phyloP scores from a whole-genome alignment of 2,113 vertebrate species.

The Plecturocebus donacophilus region DNA sequence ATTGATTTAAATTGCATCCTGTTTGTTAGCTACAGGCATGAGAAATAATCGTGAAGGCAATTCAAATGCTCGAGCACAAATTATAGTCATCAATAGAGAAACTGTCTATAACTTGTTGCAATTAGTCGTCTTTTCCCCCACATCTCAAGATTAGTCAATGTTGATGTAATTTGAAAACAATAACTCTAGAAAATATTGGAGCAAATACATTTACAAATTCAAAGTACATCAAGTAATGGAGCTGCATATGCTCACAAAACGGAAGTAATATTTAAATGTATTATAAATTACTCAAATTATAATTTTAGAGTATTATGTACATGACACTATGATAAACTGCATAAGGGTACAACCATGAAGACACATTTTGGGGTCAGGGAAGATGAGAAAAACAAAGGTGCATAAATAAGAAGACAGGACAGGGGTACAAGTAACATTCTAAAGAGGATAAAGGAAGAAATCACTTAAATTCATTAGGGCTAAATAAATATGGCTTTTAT shows the following conservation, averaged over 20 bases:
- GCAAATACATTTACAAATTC: not conserved
- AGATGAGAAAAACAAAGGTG: conserved; percentile 5
- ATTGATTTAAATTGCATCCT: conserved; percentile 36
- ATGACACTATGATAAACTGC: not conserved
- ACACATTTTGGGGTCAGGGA: not conserved
- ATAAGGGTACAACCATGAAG: not conserved
- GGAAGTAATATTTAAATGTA: not conserved
- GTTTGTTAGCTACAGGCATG: not conserved
- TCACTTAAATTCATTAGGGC: not conserved
- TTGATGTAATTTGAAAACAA: not conserved
- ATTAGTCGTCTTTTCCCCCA: not conserved
- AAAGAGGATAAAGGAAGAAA: not conserved
- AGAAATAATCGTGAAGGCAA: conserved; percentile 10
- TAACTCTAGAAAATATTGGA: conserved; percentile 13
- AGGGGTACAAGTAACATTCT: not conserved
- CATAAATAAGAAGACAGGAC: not conserved
- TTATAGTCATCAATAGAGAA: conserved; percentile 25
- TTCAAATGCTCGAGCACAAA: not conserved
- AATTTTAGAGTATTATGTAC: not conserved
- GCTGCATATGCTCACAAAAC: not conserved
- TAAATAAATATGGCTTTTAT: conserved; percentile 7
- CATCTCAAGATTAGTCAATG: not conserved
- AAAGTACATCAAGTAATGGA: not conserved
- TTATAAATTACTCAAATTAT: not conserved
- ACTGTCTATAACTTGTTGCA: not conserved